A percentile compares a stretch with the other conserved stretches of the same genome.
These are phyloP conservation scores for Antennarius maculatus DNA, from an alignment of 2,797 vertebrate species.

Conservation along the genomic window DNA sequence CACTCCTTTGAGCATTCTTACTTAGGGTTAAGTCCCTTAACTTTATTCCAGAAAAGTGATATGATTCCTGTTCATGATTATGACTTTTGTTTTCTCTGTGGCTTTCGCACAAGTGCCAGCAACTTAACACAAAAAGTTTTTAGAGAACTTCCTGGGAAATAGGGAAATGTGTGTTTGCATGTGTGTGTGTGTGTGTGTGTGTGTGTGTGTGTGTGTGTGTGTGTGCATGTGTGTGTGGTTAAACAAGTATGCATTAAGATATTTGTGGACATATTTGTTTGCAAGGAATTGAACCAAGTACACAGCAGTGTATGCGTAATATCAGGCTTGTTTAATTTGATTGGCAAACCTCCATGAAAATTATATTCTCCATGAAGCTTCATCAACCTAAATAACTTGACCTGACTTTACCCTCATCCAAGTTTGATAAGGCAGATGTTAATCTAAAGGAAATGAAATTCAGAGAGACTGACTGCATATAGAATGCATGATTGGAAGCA, in stretches of 20 bases:
- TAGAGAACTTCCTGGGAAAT: constrained; percentile 16
- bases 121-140: neutral
- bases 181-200: no score
- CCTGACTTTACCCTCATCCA: neutral
- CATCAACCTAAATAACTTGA: constrained; percentile 7
- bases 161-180: no score
- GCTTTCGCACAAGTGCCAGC: constrained; percentile 15
- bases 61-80: constrained; percentile 16
- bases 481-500: constrained; percentile 55
- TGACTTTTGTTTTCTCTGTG: neutral
- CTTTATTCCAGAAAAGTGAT: constrained; percentile 3
- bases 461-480: neutral
- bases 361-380: constrained; percentile 18
- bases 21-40: constrained; percentile 11
- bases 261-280: constrained; percentile 6
- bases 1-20: neutral
- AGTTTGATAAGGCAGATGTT: constrained; percentile 39
- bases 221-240: neutral
- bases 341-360: constrained; percentile 2
- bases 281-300: neutral
- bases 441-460: constrained; percentile 38
- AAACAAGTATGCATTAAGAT: constrained; percentile 9
- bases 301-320: constrained; percentile 2
- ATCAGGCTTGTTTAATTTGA: neutral
- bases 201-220: no score